phyloP scores from a whole-genome alignment of 2,888 invertebrate species.

The Pyralis farinalis region DNA sequence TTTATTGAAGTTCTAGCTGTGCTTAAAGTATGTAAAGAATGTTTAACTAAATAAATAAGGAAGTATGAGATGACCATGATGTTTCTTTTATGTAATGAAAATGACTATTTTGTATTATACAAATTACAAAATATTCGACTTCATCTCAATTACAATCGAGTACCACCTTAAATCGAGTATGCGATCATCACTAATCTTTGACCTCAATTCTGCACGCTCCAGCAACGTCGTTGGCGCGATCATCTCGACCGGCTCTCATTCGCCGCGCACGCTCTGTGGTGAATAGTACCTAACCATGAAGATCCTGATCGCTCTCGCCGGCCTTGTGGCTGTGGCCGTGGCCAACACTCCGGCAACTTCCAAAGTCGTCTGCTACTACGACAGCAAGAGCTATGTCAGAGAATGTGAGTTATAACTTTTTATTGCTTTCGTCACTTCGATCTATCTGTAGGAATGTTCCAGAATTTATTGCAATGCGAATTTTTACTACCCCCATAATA shows the following conservation, averaged over 20 bases:
- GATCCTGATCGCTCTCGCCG: conserved; percentile 45
- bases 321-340: conserved; percentile 50
- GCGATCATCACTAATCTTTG: conserved; percentile 52
- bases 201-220: conserved; percentile 34
- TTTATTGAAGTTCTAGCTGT: no score
- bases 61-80: no score
- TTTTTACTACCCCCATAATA: conserved; percentile 8
- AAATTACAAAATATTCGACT: neutral
- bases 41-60: no score
- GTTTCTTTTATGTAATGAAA: no score
- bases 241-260: conserved; percentile 43
- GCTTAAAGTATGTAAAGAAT: no score
- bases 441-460: no score
- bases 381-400: conserved; percentile 84
- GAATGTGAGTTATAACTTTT: conserved; percentile 78
- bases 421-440: neutral
- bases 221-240: conserved; percentile 25
- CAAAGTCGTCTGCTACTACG: conserved; percentile 88
- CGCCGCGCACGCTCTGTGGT: conserved; percentile 53
- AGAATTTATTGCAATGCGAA: conserved; percentile 38
- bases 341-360: conserved; percentile 55
- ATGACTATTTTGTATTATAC: no score
- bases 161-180: conserved; percentile 17
- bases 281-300: conserved; percentile 45
- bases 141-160: no score